Evolutionary conservation across 2,888 invertebrate genomes (phyloP), one percentile per base, ranked within the genome.

Genomic region (Drosophila demipolita): DNA sequence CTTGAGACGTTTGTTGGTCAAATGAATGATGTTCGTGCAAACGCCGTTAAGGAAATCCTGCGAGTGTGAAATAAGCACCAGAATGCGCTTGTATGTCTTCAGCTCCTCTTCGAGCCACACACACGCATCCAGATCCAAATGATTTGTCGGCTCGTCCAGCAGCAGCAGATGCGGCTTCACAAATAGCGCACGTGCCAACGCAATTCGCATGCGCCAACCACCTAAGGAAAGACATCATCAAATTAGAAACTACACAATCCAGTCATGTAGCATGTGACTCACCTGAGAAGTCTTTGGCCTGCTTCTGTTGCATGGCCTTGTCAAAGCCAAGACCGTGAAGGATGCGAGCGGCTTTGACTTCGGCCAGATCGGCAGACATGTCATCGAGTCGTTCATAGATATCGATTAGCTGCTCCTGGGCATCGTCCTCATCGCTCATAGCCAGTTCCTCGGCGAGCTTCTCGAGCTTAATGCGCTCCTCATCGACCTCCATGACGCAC

Each of bases 71-170:
- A 99, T 98, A 78, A 99, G 95, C 73, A 99, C 98, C 90, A 99
- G 94, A 93, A 99, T 99, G 87, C 99, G 95, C 93, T 98, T 99
- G 93, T 99, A 99, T 75, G 96, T 97, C 94, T 98, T 98, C 50
- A 99, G 94, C 94, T 99, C 99, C 93, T 99, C 98, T 93, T 99
- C 99, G 66, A 99, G 95, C 99, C 99, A 99, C 53, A 99, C 99
- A 93, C 99, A 99, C 66, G 99, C 99, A 92, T 99, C 99, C 83
- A 99, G 95, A 95, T 99, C 99, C 77, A 99, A 95, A 93, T 99
- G 99, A 94, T 99, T 99, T 15, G 99, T 99, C 5, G 99, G 99
- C 94, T 99, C 99, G 93, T 99, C 99, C 42, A 99, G 95, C 87
- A 99, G 94, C 79, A 99, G 94, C 68, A 99, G 94, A 91, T 99